Conservation (phyloP, 2,888 invertebrate species). For the Drosophila melanosoma region DNA sequence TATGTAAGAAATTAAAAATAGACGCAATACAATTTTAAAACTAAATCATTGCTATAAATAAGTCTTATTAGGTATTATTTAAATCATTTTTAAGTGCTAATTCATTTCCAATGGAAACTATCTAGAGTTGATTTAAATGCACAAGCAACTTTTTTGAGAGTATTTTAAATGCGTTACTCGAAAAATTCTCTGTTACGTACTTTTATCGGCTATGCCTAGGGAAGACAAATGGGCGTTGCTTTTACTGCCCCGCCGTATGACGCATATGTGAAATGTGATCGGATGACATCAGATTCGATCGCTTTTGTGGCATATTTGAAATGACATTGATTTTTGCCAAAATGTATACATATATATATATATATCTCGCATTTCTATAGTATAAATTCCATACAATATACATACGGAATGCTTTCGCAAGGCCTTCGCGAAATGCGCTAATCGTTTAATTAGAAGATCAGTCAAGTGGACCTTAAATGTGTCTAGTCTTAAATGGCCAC, state of each 20-base stretch:
- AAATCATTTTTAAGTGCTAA: background rate
- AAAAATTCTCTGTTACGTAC: background rate
- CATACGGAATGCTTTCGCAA: constrained; percentile 40
- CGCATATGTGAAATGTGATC: constrained; percentile 46
- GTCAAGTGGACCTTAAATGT: constrained; percentile 58
- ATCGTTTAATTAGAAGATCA: constrained; percentile 61
- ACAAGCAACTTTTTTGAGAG: background rate
- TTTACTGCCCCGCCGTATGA: constrained; percentile 27
- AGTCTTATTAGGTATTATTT: background rate
- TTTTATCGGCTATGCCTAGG: constrained; percentile 7
- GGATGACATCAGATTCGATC: constrained; percentile 66
- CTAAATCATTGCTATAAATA: background rate
- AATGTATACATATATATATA: constrained; percentile 1
- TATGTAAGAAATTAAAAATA: background rate
- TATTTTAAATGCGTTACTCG: background rate
- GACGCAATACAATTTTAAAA: background rate
- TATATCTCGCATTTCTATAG: background rate
- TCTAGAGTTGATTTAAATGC: background rate
- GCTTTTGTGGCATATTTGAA: constrained; percentile 23
- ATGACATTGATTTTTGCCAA: constrained; percentile 16
- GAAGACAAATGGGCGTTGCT: constrained; percentile 16
- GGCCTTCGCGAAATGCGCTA: constrained; percentile 52
- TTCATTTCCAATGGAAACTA: background rate
- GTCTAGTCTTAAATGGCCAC: constrained; percentile 24
- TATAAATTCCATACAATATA: constrained; percentile 2